Evolutionary conservation across 2,888 invertebrate species (phyloP).

Genomic region (Apamea monoglypha): DNA sequence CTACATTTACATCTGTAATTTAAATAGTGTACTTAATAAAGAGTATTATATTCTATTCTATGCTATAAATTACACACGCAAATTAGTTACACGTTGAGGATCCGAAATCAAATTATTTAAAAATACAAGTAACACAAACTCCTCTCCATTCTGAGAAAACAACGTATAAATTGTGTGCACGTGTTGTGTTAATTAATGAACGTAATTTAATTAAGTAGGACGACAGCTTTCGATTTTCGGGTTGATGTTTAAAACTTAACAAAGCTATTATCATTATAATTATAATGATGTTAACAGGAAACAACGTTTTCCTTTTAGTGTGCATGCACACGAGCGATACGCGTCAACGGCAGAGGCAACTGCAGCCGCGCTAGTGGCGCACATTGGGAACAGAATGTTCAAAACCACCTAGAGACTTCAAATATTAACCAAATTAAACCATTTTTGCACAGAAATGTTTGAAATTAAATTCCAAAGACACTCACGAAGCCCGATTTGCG

Average conservation of each 20-base stretch:
- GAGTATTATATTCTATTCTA: not conserved
- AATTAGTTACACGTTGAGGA: constrained; percentile 2
- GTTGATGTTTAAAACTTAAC: constrained; percentile 12
- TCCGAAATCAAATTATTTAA: not conserved
- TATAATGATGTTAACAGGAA: constrained; percentile 6
- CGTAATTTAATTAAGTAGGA: constrained; percentile 1
- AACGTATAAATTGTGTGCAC: no score
- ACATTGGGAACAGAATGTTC: no score
- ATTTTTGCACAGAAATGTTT: no score
- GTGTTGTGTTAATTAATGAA: not conserved
- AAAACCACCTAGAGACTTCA: no score
- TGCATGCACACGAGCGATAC: not conserved
- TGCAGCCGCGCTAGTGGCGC: no score
- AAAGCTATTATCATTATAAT: constrained; percentile 2
- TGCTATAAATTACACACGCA: not conserved
- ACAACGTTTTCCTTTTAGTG: constrained; percentile 35
- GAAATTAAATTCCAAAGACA: no score
- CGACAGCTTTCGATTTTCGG: not conserved
- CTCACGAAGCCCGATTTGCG: no score
- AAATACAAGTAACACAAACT: not conserved
- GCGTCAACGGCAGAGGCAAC: not conserved
- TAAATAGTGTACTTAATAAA: not conserved
- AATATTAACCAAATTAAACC: no score
- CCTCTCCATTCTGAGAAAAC: not conserved
- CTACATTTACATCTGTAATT: not conserved